phyloP scores from a whole-genome alignment of 2,113 vertebrate genomes.

The Zosterops pallidus region DNA sequence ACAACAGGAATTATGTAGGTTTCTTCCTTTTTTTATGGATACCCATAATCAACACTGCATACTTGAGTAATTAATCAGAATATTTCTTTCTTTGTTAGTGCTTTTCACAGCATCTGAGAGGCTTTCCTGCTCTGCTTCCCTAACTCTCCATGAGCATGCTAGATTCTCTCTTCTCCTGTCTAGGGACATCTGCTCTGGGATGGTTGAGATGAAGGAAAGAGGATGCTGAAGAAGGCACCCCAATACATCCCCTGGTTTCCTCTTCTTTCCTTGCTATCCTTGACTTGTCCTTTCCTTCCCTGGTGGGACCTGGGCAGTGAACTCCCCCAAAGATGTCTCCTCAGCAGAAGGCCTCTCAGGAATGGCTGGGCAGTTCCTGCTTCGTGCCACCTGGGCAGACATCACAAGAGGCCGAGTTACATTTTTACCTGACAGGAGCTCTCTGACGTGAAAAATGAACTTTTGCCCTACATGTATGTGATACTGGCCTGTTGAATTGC shows the following conservation, averaged over 20 bases:
- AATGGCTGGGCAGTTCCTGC: background rate
- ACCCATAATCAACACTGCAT: background rate
- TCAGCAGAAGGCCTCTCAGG: background rate
- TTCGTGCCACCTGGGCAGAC: background rate
- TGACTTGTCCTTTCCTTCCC: background rate
- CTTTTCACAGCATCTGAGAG: background rate
- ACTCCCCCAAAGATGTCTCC: background rate
- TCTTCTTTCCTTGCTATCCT: background rate
- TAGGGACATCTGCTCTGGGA: background rate
- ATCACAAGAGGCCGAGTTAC: background rate
- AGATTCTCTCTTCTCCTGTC: background rate
- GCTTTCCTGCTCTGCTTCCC: background rate
- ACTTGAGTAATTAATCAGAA: background rate
- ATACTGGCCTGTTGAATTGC: background rate
- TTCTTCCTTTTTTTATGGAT: background rate
- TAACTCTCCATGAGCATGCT: background rate
- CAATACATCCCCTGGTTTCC: background rate
- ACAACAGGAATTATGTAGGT: background rate
- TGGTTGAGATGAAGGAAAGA: background rate
- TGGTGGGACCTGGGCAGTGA: background rate
- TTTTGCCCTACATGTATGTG: conserved; percentile 1
- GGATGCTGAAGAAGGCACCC: background rate
- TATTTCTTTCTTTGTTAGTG: background rate
- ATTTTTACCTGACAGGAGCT: conserved; percentile 13
- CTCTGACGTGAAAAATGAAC: background rate